These are phyloP conservation scores for Cephus nigrinus DNA, from an alignment of 2,888 invertebrate species.

Conservation along the genomic window DNA sequence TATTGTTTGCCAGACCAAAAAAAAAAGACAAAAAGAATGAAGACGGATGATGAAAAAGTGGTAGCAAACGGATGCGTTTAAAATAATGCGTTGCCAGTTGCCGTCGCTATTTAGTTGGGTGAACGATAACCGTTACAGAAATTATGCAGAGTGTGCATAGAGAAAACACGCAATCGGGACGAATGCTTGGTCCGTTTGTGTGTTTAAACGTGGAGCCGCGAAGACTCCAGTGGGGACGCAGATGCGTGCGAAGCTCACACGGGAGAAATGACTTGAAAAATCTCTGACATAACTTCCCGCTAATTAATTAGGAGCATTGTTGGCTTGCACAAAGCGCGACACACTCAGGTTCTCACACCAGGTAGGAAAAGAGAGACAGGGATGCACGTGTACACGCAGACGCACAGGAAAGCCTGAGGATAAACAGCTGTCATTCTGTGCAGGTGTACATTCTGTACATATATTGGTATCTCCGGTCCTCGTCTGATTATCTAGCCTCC, in stretches of 20 bases:
- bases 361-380: not conserved
- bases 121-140: not conserved
- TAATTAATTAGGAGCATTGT: slow-evolving; percentile 64
- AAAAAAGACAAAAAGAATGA: slow-evolving; percentile 14
- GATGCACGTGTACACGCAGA: not conserved
- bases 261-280: slow-evolving; percentile 52
- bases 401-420: no score
- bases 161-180: not conserved
- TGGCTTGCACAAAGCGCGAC: slow-evolving; percentile 38
- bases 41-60: not conserved
- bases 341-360: slow-evolving; percentile 38
- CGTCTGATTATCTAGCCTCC: not conserved
- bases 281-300: slow-evolving; percentile 62
- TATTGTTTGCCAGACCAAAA: slow-evolving; percentile 8
- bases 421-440: not conserved
- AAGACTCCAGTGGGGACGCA: no score
- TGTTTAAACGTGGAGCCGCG: no score
- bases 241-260: slow-evolving; percentile 42
- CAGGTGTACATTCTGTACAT: no score
- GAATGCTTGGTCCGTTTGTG: not conserved
- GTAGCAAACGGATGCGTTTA: no score
- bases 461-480: not conserved
- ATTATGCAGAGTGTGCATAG: not conserved
- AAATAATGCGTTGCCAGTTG: no score
- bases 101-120: no score